Evolutionary conservation across 2,888 invertebrate genomes (phyloP), one percentile per base, ranked within the genome.

Genomic region (Hedya salicella): DNA sequence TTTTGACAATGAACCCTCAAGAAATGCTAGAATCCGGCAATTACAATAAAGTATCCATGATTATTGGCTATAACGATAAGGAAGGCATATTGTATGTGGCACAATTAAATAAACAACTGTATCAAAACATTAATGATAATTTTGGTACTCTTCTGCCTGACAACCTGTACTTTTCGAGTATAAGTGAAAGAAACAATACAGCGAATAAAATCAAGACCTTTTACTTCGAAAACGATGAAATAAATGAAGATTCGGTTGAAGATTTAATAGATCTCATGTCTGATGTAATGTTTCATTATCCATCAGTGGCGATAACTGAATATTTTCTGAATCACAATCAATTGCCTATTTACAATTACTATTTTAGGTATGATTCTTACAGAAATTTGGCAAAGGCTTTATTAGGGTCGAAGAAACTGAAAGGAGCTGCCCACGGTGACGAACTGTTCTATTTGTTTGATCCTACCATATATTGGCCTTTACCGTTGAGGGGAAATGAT

Each of bases 51-150:
- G 70, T 71, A 14, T 61, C 71, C 5, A 69, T 69, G 39, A 68
- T 71, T n/a, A 68, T 71, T 32, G 71, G 71, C 0, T 71, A 70
- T 44, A 71, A 70, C 54, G 53, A 71, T 30, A 70, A 67, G 40
- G 71, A 71, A 63, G 70, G 71, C n/a, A 65, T 71, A 25, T 17
- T 52, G 17, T 68, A 69, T 40, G 65, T 61, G 13, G 32, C 57
- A 14, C 54, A 44, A 39, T 60, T 46, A 25, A 53, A 53, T 8
- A 48, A 46, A 16, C 8, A 60, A 30, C 25, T 40, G 11, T 65
- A 46, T 14, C 17, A 65, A 60, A 52, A 39, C 3, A 17, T 65
- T 16, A 65, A 65, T 36, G 57, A 36, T 39, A 53, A 65, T 19
- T 65, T 65, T 53, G 52, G 39, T 36, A 36, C 25, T n/a, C 3